Percentiles rank a stretch among this genome's conserved stretches.
Conservation (phyloP, 2,888 invertebrate genomes). For the Drosophila merina region DNA sequence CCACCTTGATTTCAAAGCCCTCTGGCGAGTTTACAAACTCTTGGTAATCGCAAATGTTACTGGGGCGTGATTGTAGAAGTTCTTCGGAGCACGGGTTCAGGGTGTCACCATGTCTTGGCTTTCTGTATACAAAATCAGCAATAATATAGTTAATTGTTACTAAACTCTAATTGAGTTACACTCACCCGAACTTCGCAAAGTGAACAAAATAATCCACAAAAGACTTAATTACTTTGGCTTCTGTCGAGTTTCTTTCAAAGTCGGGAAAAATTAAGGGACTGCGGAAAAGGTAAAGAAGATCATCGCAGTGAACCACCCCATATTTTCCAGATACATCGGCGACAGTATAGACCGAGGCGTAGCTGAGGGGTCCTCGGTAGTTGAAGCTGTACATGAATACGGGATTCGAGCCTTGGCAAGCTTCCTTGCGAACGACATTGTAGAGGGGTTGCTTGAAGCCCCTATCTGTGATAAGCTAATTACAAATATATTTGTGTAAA, state of each 20-base stretch:
- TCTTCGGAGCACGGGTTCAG: constrained; percentile 46
- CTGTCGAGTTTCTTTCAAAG: constrained; percentile 73
- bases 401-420: constrained; percentile 69
- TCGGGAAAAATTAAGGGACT: constrained; percentile 83
- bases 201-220: constrained; percentile 84
- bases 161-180: background rate
- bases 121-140: constrained; percentile 45
- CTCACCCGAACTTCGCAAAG: constrained; percentile 85
- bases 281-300: constrained; percentile 85
- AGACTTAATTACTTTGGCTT: constrained; percentile 81
- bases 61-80: constrained; percentile 53
- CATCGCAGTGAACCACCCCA: constrained; percentile 85
- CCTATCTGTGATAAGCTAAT: constrained; percentile 84
- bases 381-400: constrained; percentile 85
- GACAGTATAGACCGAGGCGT: constrained; percentile 83
- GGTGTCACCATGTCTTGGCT: constrained; percentile 55
- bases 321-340: constrained; percentile 61
- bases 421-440: constrained; percentile 76
- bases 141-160: background rate
- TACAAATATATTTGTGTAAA: too few species aligned
- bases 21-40: constrained; percentile 66
- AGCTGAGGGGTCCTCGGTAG: constrained; percentile 84
- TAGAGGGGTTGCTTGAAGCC: constrained; percentile 84
- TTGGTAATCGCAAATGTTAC: constrained; percentile 80
- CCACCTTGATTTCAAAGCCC: constrained; percentile 56